phyloP scores from a whole-genome alignment of 1,140 invertebrate genomes.

The Cecropterus lyciades region DNA sequence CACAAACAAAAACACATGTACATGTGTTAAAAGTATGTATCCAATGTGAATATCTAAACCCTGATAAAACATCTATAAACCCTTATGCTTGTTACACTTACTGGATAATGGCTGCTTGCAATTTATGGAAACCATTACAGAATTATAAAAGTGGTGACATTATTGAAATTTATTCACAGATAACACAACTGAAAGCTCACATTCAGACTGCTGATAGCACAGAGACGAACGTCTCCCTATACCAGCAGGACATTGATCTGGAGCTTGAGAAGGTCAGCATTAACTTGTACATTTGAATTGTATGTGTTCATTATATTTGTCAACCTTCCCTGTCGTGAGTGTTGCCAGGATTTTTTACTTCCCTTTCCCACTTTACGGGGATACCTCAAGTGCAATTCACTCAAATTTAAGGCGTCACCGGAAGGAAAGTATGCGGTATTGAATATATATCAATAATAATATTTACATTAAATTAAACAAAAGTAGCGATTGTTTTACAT shows the following conservation, averaged over 20 bases:
- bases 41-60: too few species aligned
- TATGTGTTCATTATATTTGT: conserved; percentile 2
- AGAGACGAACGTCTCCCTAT: conserved; percentile 70
- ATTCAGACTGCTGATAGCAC: conserved; percentile 79
- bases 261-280: conserved; percentile 82
- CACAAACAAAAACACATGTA: too few species aligned
- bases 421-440: background rate
- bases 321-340: conserved; percentile 6
- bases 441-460: too few species aligned
- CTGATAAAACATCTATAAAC: too few species aligned
- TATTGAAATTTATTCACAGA: conserved; percentile 53
- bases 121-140: too few species aligned
- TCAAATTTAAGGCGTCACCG: background rate
- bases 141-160: too few species aligned
- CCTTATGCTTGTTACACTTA: too few species aligned
- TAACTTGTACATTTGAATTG: background rate
- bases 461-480: too few species aligned
- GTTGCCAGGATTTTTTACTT: background rate
- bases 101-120: too few species aligned
- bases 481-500: too few species aligned
- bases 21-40: too few species aligned
- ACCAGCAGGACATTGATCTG: conserved; percentile 82
- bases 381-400: background rate
- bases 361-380: conserved; percentile 7
- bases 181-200: conserved; percentile 81